phyloP scores from a whole-genome alignment of 1,140 invertebrate species.

The Drosophila leontia region DNA sequence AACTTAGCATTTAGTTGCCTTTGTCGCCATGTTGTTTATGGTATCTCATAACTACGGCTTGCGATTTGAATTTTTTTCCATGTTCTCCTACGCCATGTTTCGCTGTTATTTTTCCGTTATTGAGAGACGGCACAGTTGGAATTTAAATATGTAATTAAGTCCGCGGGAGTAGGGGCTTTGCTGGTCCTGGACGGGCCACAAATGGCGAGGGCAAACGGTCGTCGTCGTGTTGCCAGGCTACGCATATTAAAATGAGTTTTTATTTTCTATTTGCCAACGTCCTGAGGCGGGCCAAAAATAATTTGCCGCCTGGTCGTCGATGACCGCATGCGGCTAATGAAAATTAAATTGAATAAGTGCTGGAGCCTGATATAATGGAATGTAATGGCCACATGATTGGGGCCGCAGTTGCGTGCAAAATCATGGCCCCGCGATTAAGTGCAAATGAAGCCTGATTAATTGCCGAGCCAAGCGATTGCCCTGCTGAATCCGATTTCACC shows the following conservation, averaged over 20 bases:
- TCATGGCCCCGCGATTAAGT: conserved; percentile 73
- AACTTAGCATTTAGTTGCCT: neutral
- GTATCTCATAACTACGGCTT: conserved; percentile 47
- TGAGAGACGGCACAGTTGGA: conserved; percentile 62
- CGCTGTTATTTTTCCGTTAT: conserved; percentile 17
- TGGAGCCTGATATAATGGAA: conserved; percentile 35
- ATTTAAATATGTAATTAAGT: conserved; percentile 77
- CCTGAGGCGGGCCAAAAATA: conserved; percentile 28
- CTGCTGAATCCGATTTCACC: neutral
- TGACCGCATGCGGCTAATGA: conserved; percentile 53
- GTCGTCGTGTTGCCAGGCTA: conserved; percentile 47
- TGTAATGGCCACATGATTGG: conserved; percentile 25
- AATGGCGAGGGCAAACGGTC: conserved; percentile 25
- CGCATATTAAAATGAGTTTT: conserved; percentile 74
- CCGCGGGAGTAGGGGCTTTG: conserved; percentile 3
- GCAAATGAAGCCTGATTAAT: conserved; percentile 80
- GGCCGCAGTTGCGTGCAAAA: conserved; percentile 67
- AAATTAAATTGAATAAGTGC: conserved; percentile 69
- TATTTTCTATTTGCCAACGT: conserved; percentile 35
- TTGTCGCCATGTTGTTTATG: conserved; percentile 52
- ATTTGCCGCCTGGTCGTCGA: conserved; percentile 40
- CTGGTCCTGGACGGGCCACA: conserved; percentile 3
- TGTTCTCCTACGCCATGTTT: conserved; percentile 7
- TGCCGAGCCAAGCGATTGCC: conserved; percentile 41
- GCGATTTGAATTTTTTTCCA: conserved; percentile 26